Percentiles rank a stretch among this genome's conserved stretches.
Conservation (phyloP, 2,113 vertebrate genomes). For the Rhinopithecus roxellana region DNA sequence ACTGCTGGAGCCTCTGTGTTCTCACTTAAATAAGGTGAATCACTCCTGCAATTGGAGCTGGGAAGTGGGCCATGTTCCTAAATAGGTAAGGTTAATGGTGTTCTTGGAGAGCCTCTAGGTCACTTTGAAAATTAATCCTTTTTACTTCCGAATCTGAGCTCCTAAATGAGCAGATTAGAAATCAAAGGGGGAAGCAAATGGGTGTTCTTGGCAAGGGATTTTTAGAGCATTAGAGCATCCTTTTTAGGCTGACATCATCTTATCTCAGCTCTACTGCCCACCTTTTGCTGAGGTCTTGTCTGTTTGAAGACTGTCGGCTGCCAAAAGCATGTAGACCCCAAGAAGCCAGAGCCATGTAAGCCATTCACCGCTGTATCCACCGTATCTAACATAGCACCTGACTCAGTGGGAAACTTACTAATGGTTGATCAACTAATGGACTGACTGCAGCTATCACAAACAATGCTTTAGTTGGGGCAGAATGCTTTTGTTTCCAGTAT, state of each 20-base stretch:
- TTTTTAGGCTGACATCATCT: constrained; percentile 42
- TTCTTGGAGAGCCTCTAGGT: constrained; percentile 53
- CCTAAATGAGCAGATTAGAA: constrained; percentile 54
- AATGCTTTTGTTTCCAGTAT: background rate
- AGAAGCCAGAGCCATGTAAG: background rate
- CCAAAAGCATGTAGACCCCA: background rate
- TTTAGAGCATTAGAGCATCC: background rate
- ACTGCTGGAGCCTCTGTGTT: background rate
- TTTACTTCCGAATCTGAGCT: constrained; percentile 50
- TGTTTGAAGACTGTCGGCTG: background rate
- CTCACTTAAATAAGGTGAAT: background rate
- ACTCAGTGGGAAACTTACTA: background rate
- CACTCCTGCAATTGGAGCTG: constrained; percentile 8
- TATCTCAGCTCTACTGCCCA: background rate
- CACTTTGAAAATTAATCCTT: constrained; percentile 64
- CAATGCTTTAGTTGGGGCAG: background rate
- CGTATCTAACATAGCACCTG: background rate
- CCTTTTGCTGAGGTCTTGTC: background rate
- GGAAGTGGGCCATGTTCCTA: constrained; percentile 2
- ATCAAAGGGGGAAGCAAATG: constrained; percentile 14
- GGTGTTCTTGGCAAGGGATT: background rate
- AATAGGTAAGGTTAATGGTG: constrained; percentile 27
- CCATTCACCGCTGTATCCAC: background rate
- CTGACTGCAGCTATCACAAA: background rate
- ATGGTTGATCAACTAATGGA: background rate